Conservation (phyloP, 2,888 invertebrate genomes). For the Diaprepes abbreviatus region DNA sequence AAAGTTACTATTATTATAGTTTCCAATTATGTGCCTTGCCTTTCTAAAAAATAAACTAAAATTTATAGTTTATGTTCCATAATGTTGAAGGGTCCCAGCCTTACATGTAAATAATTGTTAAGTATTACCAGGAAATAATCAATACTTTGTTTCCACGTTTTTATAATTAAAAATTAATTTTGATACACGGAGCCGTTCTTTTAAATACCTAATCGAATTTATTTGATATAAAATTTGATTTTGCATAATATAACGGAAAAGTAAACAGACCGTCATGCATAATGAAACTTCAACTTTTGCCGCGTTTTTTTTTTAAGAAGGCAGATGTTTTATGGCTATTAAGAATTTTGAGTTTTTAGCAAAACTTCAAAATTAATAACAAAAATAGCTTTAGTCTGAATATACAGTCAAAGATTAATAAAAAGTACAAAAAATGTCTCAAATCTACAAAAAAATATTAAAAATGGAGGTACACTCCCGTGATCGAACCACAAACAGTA, state of each 20-base stretch:
- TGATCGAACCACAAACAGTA: constrained; percentile 7
- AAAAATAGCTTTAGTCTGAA: not conserved
- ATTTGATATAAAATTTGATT: not conserved
- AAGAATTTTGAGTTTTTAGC: not conserved
- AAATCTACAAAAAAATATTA: constrained; percentile 9
- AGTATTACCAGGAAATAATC: no score
- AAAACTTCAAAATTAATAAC: not conserved
- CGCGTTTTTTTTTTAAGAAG: constrained; percentile 19
- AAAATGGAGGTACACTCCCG: constrained; percentile 15
- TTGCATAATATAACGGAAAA: constrained; percentile 21
- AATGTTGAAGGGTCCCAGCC: no score
- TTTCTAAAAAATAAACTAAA: no score
- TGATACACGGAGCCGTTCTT: no score
- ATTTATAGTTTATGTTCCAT: no score
- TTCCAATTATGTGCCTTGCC: no score
- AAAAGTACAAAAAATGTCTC: not conserved
- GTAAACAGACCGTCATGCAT: constrained; percentile 17
- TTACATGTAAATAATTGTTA: no score
- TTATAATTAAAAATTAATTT: no score
- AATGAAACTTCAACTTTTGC: constrained; percentile 21
- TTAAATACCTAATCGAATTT: no score
- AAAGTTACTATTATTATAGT: no score
- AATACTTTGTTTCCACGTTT: no score
- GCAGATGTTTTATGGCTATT: not conserved
- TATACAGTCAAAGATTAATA: not conserved